phyloP scores from a whole-genome alignment of 2,113 vertebrate genomes.

The Cynoglossus semilaevis region DNA sequence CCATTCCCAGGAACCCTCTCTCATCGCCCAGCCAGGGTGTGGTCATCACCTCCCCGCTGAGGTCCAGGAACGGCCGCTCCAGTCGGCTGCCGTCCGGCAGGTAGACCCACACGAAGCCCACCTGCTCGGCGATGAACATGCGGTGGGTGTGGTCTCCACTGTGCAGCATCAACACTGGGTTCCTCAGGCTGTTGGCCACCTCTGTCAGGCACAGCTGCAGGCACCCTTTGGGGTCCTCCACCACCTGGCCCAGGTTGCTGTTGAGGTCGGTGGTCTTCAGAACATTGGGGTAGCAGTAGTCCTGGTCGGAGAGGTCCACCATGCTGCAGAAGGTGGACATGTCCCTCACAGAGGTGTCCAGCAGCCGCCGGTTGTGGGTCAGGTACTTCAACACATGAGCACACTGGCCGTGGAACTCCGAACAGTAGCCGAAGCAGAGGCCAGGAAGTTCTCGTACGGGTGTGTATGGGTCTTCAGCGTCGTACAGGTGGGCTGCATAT shows the following conservation, averaged over 20 bases:
- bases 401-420: slow-evolving; percentile 75
- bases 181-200: slow-evolving; percentile 81
- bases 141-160: slow-evolving; percentile 76
- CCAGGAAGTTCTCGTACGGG: slow-evolving; percentile 79
- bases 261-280: slow-evolving; percentile 73
- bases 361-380: slow-evolving; percentile 58
- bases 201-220: slow-evolving; percentile 82
- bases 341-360: slow-evolving; percentile 52
- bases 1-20: slow-evolving; percentile 84
- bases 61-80: slow-evolving; percentile 82
- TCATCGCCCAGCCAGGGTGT: slow-evolving; percentile 82
- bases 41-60: slow-evolving; percentile 79
- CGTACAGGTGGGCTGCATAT: slow-evolving; percentile 82
- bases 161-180: slow-evolving; percentile 81
- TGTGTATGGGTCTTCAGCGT: slow-evolving; percentile 79
- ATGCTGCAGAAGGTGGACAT: slow-evolving; percentile 74
- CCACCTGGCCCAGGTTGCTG: slow-evolving; percentile 70
- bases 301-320: slow-evolving; percentile 75
- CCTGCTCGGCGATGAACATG: slow-evolving; percentile 82
- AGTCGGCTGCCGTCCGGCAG: slow-evolving; percentile 76
- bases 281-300: slow-evolving; percentile 84
- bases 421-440: slow-evolving; percentile 82
- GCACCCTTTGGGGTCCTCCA: slow-evolving; percentile 73
- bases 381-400: slow-evolving; percentile 73
- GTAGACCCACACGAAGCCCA: slow-evolving; percentile 84